phyloP scores from a whole-genome alignment of 2,888 invertebrate genomes.

The Tanypteryx hageni region DNA sequence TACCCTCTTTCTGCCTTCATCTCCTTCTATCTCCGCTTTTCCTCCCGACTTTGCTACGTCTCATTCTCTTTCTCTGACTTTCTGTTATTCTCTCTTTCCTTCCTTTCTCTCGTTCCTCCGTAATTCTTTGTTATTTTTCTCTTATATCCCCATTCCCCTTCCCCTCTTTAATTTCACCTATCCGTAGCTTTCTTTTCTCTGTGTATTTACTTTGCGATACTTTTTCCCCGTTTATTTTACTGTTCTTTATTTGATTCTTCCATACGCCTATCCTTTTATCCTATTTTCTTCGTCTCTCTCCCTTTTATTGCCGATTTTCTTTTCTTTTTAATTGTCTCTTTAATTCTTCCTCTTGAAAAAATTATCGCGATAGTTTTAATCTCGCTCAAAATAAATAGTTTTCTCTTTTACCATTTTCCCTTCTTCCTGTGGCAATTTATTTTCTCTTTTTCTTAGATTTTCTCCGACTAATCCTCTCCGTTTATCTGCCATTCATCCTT shows the following conservation, averaged over 20 bases:
- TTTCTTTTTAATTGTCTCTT: background rate
- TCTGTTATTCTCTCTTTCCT: background rate
- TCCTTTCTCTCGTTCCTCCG: background rate
- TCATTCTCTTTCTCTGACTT: background rate
- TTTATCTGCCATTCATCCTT: background rate
- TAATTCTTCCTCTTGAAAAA: background rate
- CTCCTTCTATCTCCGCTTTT: background rate
- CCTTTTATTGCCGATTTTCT: background rate
- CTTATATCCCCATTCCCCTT: background rate
- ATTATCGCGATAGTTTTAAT: background rate
- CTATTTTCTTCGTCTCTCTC: background rate
- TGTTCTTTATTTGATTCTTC: background rate
- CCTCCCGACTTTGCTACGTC: background rate
- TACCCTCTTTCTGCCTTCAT: too few species aligned
- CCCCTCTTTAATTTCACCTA: background rate
- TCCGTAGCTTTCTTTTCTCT: background rate
- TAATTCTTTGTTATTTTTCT: background rate
- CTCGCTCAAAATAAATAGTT: background rate
- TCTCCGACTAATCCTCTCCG: background rate
- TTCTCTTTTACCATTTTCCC: background rate
- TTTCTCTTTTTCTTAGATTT: background rate
- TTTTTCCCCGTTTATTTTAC: background rate
- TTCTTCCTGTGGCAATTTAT: background rate
- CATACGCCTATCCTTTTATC: background rate
- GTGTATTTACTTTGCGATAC: background rate